Conservation (phyloP, 1,140 invertebrate species). For the Heliconius congener region DNA sequence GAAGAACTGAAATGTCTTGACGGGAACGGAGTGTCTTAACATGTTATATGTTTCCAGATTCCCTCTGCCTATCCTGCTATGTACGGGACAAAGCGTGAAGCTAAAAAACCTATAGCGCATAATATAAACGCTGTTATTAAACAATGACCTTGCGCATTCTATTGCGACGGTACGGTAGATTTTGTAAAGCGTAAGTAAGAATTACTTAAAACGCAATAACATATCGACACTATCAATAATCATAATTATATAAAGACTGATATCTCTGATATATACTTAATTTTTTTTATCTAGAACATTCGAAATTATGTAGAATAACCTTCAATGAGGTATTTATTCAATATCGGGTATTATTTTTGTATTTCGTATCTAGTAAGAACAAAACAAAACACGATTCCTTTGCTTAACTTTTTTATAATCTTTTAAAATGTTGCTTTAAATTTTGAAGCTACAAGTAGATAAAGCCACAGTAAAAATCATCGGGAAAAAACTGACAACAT, state of each 20-base stretch:
- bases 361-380: too few relatives aligned
- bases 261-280: neutral
- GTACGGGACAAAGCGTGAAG: neutral
- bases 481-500: too few relatives aligned
- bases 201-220: conserved; percentile 5
- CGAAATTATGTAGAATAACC: neutral
- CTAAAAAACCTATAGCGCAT: neutral
- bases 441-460: too few relatives aligned
- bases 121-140: neutral
- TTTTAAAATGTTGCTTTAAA: too few relatives aligned
- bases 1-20: too few relatives aligned
- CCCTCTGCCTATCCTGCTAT: too few relatives aligned
- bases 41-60: too few relatives aligned
- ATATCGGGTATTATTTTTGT: neutral
- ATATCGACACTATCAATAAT: neutral
- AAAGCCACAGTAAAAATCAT: too few relatives aligned
- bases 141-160: neutral
- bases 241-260: neutral
- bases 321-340: neutral
- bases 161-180: neutral
- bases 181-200: neutral
- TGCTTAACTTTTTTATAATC: too few relatives aligned
- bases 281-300: conserved; percentile 2
- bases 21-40: too few relatives aligned
- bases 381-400: too few relatives aligned